Conservation (phyloP, 2,797 vertebrate genomes). For the Ctenopoma multispine region DNA sequence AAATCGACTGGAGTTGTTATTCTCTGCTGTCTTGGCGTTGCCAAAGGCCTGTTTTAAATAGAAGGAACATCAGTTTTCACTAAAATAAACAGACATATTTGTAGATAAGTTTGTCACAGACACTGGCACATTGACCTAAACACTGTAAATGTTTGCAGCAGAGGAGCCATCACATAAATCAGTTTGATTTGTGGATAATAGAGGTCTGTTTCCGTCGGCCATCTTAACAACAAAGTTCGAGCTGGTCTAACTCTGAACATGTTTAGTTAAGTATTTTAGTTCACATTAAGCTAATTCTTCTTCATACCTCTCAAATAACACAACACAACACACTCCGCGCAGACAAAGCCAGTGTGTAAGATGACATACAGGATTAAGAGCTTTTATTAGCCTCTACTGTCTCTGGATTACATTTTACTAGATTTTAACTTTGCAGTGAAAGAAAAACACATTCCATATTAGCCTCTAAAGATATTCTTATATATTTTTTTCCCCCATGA, state of each 20-base stretch:
- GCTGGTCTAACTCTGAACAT: neutral
- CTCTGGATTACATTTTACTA: conserved; percentile 15
- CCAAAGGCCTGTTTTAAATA: conserved; percentile 91
- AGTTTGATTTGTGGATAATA: conserved; percentile 11
- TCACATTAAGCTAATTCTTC: too few relatives aligned
- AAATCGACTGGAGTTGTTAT: conserved; percentile 97
- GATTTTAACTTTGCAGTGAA: neutral
- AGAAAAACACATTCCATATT: neutral
- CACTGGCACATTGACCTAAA: conserved; percentile 29
- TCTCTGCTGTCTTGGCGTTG: conserved; percentile 93
- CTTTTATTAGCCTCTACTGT: neutral
- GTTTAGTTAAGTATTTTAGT: neutral
- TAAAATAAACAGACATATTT: conserved; percentile 46
- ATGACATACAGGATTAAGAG: neutral
- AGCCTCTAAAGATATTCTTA: neutral
- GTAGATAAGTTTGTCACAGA: conserved; percentile 19
- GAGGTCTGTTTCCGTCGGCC: neutral
- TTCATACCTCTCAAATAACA: too few relatives aligned
- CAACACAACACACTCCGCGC: conserved; percentile 28
- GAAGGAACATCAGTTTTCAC: conserved; percentile 16
- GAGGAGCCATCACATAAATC: conserved; percentile 15
- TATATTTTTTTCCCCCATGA: conserved; percentile 55
- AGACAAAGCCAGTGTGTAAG: neutral
- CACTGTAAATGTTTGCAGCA: conserved; percentile 24
- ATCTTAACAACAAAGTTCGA: neutral